phyloP scores from a whole-genome alignment of 2,113 vertebrate genomes.

The Melanotaenia duboulayi region DNA sequence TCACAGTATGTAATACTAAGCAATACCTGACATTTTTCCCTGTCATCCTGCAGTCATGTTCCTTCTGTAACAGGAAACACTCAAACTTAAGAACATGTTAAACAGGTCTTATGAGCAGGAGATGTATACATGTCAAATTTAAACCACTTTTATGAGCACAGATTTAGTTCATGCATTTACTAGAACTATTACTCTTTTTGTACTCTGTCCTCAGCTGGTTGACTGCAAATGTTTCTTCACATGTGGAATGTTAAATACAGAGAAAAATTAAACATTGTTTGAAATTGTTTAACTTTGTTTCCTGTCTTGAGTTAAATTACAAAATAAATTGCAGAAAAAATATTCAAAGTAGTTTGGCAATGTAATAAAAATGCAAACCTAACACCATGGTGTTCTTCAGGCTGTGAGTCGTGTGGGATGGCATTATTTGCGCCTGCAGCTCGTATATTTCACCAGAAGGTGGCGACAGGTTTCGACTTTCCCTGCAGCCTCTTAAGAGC shows the following conservation, averaged over 20 bases:
- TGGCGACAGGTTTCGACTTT: conserved; percentile 49
- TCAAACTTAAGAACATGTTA: neutral
- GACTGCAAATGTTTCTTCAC: conserved; percentile 39
- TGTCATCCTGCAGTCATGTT: neutral
- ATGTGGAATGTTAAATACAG: conserved; percentile 50
- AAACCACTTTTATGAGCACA: conserved; percentile 4
- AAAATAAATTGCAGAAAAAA: neutral
- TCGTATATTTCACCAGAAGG: conserved; percentile 28
- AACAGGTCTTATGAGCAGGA: conserved; percentile 17
- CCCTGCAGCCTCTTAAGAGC: neutral
- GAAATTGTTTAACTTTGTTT: conserved; percentile 14
- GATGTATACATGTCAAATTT: conserved; percentile 32
- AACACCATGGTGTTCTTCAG: no score
- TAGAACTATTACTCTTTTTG: conserved; percentile 40
- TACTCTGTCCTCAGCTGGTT: conserved; percentile 47
- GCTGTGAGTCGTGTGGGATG: no score
- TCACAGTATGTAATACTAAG: conserved; percentile 28
- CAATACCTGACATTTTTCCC: conserved; percentile 35
- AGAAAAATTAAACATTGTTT: conserved; percentile 65
- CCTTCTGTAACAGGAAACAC: neutral
- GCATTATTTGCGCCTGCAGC: neutral
- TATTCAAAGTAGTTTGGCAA: neutral
- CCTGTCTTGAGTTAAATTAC: neutral
- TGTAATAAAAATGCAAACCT: neutral
- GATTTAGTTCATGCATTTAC: conserved; percentile 15